A percentile compares a stretch with the other conserved stretches of the same genome.
These are phyloP conservation scores for Syrphus vitripennis DNA, from an alignment of 2,888 invertebrate genomes.

Conservation along the genomic window DNA sequence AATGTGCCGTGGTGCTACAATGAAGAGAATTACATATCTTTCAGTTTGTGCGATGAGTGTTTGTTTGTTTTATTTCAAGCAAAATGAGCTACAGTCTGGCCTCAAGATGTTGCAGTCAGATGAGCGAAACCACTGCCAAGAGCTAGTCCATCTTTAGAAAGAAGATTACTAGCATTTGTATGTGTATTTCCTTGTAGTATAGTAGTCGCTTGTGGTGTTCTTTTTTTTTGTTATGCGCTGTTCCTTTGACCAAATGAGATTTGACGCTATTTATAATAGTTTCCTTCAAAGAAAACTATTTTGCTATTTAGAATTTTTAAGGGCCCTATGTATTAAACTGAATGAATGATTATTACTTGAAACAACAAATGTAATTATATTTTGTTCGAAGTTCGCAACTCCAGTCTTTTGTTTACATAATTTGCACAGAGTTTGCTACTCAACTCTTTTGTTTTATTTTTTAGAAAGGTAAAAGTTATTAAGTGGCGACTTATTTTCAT, in stretches of 20 bases:
- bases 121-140: neutral
- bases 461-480: neutral
- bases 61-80: conserved; percentile 59
- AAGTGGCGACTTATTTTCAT: neutral
- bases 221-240: neutral
- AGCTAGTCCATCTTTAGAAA: conserved; percentile 6
- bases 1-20: conserved; percentile 28
- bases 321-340: neutral
- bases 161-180: conserved; percentile 22
- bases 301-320: conserved; percentile 20
- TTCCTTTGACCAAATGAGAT: conserved; percentile 29
- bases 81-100: conserved; percentile 55
- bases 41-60: conserved; percentile 59
- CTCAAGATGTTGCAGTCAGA: conserved; percentile 30
- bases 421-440: conserved; percentile 33
- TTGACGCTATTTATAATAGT: conserved; percentile 51
- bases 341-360: neutral
- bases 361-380: neutral
- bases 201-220: neutral
- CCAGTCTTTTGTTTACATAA: conserved; percentile 51
- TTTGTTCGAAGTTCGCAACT: conserved; percentile 21
- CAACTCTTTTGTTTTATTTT: conserved; percentile 43
- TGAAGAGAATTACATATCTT: conserved; percentile 60
- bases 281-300: neutral
- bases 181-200: too few species aligned